Conservation (phyloP, 2,113 vertebrate species). For the Xyliphius kryptos region DNA sequence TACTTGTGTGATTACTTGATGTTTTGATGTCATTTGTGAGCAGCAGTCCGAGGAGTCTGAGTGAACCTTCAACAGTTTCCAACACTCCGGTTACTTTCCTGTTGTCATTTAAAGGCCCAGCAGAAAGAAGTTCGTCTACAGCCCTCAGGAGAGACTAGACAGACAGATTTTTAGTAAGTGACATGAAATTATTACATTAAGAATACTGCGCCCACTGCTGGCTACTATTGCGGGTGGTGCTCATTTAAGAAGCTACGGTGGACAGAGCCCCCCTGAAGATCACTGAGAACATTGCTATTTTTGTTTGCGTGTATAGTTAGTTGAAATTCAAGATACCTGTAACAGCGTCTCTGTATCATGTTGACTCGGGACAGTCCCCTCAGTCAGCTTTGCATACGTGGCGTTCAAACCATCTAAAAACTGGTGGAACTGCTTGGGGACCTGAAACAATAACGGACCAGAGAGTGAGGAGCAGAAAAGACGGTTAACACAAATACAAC, state of each 20-base stretch:
- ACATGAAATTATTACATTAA: neutral
- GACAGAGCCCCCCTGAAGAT: too few relatives aligned
- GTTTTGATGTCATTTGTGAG: neutral
- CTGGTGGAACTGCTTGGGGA: neutral
- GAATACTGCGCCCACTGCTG: too few relatives aligned
- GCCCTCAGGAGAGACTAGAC: constrained; percentile 45
- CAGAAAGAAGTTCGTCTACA: constrained; percentile 49
- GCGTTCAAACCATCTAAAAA: constrained; percentile 14
- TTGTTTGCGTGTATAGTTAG: too few relatives aligned
- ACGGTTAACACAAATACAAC: too few relatives aligned
- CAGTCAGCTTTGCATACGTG: constrained; percentile 34
- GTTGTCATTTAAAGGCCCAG: constrained; percentile 28
- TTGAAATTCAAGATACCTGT: constrained; percentile 36
- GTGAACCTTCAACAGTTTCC: constrained; percentile 39
- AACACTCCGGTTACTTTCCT: constrained; percentile 51
- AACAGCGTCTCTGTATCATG: constrained; percentile 34
- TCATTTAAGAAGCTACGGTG: too few relatives aligned
- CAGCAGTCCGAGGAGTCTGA: constrained; percentile 47
- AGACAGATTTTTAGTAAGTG: neutral
- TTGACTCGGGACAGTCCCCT: neutral
- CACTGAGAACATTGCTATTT: too few relatives aligned
- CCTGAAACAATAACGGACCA: constrained; percentile 29
- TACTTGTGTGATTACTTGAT: constrained; percentile 45
- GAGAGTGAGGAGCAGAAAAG: neutral
- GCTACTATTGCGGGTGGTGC: too few relatives aligned